A percentile compares a stretch with the other conserved stretches of the same genome.
Conservation (phyloP, 2,113 vertebrate genomes). For the Psittacula cyanocephala region DNA sequence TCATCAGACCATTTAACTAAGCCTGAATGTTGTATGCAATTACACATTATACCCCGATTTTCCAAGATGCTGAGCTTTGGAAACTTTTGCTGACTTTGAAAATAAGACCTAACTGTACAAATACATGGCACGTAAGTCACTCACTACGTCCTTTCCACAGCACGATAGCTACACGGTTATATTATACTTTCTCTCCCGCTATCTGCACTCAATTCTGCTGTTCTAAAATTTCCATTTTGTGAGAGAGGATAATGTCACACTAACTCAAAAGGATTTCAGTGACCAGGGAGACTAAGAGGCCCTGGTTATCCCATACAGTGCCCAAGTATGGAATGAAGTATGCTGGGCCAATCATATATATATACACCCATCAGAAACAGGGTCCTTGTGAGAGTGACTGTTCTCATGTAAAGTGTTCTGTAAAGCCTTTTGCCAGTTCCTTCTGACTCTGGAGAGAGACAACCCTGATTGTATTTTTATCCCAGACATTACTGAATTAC, state of each 20-base stretch:
- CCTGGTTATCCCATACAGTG: neutral
- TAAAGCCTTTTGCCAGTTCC: neutral
- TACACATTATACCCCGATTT: neutral
- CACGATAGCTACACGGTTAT: neutral
- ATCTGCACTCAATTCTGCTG: neutral
- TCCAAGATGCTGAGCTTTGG: neutral
- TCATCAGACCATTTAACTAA: neutral
- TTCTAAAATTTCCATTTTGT: neutral
- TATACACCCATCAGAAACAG: neutral
- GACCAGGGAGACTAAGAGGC: neutral
- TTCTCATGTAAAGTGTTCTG: neutral
- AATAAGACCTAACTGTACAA: neutral
- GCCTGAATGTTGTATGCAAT: neutral
- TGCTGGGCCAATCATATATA: neutral
- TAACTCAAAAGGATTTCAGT: neutral
- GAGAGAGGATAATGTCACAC: neutral
- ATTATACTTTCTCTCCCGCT: neutral
- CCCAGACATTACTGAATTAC: neutral
- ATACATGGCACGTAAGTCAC: neutral
- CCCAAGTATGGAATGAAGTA: neutral
- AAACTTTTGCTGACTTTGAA: constrained; percentile 27
- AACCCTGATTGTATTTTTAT: no score
- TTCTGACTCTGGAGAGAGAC: neutral
- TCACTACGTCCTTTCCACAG: neutral
- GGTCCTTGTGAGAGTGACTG: neutral